phyloP scores from a whole-genome alignment of 2,113 vertebrate species.

The Nymphicus hollandicus region DNA sequence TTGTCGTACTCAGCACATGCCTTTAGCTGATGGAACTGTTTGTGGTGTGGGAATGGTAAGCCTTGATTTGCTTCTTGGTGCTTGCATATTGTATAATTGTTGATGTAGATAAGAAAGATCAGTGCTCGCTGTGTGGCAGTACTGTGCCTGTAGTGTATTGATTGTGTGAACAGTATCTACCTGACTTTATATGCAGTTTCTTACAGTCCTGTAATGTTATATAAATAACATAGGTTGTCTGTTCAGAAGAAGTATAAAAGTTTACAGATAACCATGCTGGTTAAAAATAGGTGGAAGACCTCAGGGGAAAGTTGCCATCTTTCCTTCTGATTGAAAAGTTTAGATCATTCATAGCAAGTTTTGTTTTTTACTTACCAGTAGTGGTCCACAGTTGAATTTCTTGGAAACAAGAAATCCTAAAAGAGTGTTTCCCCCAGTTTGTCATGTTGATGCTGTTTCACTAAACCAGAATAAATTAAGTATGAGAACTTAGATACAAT shows the following conservation, averaged over 20 bases:
- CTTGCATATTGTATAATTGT: neutral
- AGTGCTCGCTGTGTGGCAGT: neutral
- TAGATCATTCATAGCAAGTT: neutral
- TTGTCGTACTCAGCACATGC: conserved; percentile 97
- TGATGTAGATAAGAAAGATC: neutral
- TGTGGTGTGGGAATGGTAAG: conserved; percentile 95
- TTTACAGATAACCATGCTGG: neutral
- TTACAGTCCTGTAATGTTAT: neutral
- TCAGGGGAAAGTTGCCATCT: neutral
- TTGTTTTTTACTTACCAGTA: fast-evolving
- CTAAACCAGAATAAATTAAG: neutral
- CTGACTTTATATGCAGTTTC: neutral
- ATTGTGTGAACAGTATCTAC: neutral
- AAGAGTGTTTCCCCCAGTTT: neutral
- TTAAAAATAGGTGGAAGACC: neutral
- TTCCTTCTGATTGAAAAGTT: neutral
- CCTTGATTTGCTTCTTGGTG: neutral
- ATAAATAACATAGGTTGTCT: neutral
- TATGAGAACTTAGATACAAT: neutral
- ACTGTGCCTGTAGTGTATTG: neutral
- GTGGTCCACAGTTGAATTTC: neutral
- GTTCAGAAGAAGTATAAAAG: neutral
- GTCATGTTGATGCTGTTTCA: neutral
- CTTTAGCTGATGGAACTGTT: conserved; percentile 89
- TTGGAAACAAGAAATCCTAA: neutral